A percentile compares a stretch with the other conserved stretches of the same genome.
Conservation (phyloP, 2,797 vertebrate genomes). For the Masticophis lateralis region DNA sequence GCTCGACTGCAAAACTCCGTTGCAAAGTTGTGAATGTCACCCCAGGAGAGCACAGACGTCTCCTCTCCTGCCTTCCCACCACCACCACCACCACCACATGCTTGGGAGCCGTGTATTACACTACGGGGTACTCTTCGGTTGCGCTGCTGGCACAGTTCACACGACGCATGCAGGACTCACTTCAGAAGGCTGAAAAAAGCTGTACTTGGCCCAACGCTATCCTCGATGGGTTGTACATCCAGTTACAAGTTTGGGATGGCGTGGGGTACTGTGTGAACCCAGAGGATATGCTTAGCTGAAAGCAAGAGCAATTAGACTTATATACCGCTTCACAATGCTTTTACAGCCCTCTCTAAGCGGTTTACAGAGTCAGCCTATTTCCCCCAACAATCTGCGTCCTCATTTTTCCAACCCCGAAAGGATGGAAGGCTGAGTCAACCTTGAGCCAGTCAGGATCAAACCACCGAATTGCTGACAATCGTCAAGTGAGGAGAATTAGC, state of each 20-base stretch:
- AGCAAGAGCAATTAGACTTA: no score
- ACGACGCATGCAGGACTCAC: background rate
- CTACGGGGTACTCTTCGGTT: background rate
- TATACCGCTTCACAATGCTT: no score
- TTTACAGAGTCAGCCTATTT: no score
- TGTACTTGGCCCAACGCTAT: background rate
- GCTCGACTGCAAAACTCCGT: background rate
- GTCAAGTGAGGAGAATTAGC: background rate
- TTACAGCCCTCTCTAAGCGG: no score
- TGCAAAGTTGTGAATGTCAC: background rate
- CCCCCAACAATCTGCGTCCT: background rate
- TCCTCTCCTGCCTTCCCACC: background rate
- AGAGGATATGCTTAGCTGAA: background rate
- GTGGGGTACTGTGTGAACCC: background rate
- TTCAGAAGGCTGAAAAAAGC: background rate
- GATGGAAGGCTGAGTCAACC: background rate
- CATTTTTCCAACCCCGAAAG: background rate
- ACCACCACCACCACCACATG: background rate
- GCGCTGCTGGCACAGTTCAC: background rate
- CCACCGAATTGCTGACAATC: no score
- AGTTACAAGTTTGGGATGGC: background rate
- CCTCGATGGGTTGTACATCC: background rate
- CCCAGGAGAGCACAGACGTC: background rate
- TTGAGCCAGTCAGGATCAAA: background rate
- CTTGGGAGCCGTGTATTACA: background rate